Conservation (phyloP, 2,113 vertebrate genomes). For the Dicerorhinus sumatrensis region DNA sequence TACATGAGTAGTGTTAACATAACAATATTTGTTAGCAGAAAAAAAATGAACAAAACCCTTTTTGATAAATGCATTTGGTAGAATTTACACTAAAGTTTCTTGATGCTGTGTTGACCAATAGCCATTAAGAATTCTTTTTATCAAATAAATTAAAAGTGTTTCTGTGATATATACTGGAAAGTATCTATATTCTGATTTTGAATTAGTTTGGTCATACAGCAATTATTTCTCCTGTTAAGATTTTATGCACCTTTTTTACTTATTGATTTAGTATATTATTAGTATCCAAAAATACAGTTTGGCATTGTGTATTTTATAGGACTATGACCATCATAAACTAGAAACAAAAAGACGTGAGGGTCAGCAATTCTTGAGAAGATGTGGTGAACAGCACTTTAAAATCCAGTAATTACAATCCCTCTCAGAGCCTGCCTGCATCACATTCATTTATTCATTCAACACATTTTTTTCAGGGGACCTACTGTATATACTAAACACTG, state of each 20-base stretch:
- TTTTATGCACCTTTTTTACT: slow-evolving; percentile 40
- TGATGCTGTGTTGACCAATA: slow-evolving; percentile 80
- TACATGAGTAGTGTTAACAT: slow-evolving; percentile 34
- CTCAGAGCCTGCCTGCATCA: neutral
- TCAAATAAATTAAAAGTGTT: slow-evolving; percentile 21
- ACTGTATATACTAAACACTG: neutral
- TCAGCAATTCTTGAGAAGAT: neutral
- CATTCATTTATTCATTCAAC: slow-evolving; percentile 1
- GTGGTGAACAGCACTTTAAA: neutral
- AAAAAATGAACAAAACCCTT: slow-evolving; percentile 38
- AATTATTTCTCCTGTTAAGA: slow-evolving; percentile 33
- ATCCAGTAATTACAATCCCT: neutral
- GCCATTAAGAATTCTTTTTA: slow-evolving; percentile 78
- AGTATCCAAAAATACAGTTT: neutral
- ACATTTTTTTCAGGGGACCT: neutral
- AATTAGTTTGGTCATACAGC: slow-evolving; percentile 24
- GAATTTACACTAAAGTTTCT: slow-evolving; percentile 84
- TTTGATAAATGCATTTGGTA: slow-evolving; percentile 71
- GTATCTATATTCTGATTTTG: slow-evolving; percentile 32
- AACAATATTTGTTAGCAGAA: slow-evolving; percentile 60
- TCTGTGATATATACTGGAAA: slow-evolving; percentile 37
- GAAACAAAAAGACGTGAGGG: neutral
- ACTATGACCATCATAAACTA: neutral
- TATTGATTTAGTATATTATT: slow-evolving; percentile 10
- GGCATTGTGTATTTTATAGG: neutral